Conservation (phyloP, 2,888 invertebrate genomes). For the Apotomis turbidana region DNA sequence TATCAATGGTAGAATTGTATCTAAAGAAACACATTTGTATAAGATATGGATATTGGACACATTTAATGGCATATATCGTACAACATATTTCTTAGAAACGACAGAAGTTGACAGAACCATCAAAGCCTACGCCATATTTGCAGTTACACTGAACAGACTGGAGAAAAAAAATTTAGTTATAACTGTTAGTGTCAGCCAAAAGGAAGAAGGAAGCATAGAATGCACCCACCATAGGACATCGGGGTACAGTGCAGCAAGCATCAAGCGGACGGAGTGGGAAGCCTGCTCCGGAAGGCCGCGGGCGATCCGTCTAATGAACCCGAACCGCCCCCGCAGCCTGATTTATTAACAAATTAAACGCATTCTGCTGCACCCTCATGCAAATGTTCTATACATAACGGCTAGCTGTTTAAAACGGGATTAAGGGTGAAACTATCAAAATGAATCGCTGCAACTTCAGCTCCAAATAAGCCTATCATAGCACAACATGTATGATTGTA, state of each 20-base stretch:
- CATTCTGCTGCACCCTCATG: constrained; percentile 78
- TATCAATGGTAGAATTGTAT: too few species aligned
- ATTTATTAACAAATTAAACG: constrained; percentile 84
- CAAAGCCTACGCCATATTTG: too few species aligned
- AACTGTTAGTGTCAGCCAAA: neutral
- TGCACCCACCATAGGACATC: constrained; percentile 68
- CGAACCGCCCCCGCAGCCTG: constrained; percentile 76
- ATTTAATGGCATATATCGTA: too few species aligned
- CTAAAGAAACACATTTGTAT: too few species aligned
- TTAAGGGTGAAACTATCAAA: constrained; percentile 26
- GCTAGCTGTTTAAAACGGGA: constrained; percentile 36
- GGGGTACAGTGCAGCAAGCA: constrained; percentile 73
- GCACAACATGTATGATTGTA: too few species aligned
- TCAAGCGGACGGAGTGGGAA: constrained; percentile 68
- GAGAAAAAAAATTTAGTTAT: neutral
- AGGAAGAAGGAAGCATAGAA: neutral
- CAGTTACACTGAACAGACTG: too few species aligned
- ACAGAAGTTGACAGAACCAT: too few species aligned
- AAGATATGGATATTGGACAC: too few species aligned
- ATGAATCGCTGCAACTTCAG: neutral
- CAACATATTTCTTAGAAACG: too few species aligned
- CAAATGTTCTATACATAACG: constrained; percentile 43
- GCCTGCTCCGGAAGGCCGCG: constrained; percentile 76
- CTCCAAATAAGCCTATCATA: too few species aligned
- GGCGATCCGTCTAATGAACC: constrained; percentile 82